Conservation (phyloP, 2,113 vertebrate genomes). For the Laterallus jamaicensis region DNA sequence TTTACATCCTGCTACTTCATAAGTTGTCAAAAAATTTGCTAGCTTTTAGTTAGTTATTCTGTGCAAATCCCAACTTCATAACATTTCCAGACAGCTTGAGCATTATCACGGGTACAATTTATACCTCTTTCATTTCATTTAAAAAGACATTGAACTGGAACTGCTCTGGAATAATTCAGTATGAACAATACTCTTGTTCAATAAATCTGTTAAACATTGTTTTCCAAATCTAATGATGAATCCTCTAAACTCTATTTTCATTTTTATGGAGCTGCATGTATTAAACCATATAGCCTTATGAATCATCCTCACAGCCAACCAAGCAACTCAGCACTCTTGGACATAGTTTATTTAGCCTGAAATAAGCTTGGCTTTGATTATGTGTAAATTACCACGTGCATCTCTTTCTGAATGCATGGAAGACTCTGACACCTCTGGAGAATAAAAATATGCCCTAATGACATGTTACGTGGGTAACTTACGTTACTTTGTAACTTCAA, state of each 20-base stretch:
- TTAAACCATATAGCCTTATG: constrained; percentile 9
- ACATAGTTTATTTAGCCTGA: constrained; percentile 1
- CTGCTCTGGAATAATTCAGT: neutral
- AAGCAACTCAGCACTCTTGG: neutral
- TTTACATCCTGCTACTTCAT: neutral
- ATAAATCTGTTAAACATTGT: constrained; percentile 15
- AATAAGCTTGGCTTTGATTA: neutral
- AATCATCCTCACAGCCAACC: neutral
- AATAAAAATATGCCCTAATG: neutral
- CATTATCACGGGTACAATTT: neutral
- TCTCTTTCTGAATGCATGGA: neutral
- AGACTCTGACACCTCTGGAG: neutral
- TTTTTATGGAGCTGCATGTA: constrained; percentile 20
- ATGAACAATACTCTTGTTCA: neutral
- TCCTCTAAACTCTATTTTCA: constrained; percentile 25
- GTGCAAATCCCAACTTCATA: neutral
- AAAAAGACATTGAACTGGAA: constrained; percentile 4
- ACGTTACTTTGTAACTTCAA: neutral
- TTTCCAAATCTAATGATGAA: constrained; percentile 35
- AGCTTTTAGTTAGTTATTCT: neutral
- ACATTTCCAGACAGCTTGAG: neutral
- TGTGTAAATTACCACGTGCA: neutral
- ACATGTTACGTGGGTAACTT: neutral
- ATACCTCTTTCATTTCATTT: neutral
- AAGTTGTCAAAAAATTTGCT: neutral